Evolutionary conservation across 2,113 vertebrate genomes (phyloP), one percentile per base, ranked within the genome.

Genomic region (Ursus arctos): DNA sequence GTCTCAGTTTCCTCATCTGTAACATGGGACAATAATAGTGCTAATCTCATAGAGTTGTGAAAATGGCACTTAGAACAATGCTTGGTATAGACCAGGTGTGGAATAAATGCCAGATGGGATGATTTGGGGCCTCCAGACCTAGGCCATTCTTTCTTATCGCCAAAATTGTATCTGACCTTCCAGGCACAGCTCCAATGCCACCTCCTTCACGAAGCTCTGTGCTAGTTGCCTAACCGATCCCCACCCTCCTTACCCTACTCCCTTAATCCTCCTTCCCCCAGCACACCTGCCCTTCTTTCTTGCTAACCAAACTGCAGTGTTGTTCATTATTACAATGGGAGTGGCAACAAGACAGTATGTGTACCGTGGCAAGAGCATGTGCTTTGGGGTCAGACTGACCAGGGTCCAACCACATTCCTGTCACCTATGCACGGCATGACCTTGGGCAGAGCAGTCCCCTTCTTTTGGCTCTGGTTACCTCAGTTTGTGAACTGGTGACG

Each of bases 311-410:
- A 72, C n/a, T 72, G 69, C 36, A 40, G 19, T 72, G 40, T 72
- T 18, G 11, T 12, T n/a, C 49, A 47, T 92, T 55, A 36, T 65
- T 65, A 76, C 4, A 16, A 24, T 0, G 0, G 43, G 28, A 36
- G 0, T 10, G 11, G 77, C 53, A 33, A 19, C 4, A 83, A 69
- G 40, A 72, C 31, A 59, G 40, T 21, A 43, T 77, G 84, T 55
- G 31, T 79, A 7, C 31, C 79, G 31, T 13, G 53, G 15, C 81
- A 47, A 36, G 80, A 69, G 31, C 40, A 51, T 33, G 24, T 16
- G 11, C 72, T 86, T 19, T 74, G 31, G 18, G 53, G 61, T 47
- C 4, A n/a, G 57, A 49, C n/a, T 63, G n/a, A 67, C 12, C 18
- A 63, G 79, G 40, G 33, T 55, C 36, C 67, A 63, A 24, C 43